A percentile compares a stretch with the other conserved stretches of the same genome.
phyloP scores from a whole-genome alignment of 2,113 vertebrate genomes.

The Bufo gargarizans region DNA sequence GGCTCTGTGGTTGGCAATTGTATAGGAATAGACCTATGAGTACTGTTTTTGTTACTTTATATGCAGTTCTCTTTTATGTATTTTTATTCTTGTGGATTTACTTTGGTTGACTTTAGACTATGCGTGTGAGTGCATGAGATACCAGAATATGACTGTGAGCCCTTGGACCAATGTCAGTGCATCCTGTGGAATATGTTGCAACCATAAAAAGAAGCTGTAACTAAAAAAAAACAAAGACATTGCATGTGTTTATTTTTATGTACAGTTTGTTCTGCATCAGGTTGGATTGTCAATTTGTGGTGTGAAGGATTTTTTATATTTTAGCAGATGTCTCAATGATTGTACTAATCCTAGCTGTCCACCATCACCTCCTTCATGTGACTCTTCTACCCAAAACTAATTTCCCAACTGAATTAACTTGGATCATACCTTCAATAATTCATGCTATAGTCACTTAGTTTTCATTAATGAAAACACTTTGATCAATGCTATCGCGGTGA shows the following conservation, averaged over 20 bases:
- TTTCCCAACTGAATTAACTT: neutral
- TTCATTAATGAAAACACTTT: conserved; percentile 7
- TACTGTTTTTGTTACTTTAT: no score
- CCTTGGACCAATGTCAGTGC: no score
- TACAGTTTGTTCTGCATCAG: neutral
- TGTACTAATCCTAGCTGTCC: neutral
- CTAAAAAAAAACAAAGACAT: no score
- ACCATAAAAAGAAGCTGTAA: no score
- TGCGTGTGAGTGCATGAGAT: no score
- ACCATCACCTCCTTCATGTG: neutral
- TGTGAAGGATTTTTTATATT: neutral
- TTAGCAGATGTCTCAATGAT: neutral
- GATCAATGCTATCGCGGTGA: neutral
- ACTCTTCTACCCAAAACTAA: neutral
- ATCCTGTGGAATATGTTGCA: no score
- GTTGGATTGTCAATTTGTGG: neutral
- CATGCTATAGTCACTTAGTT: neutral
- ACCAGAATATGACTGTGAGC: no score
- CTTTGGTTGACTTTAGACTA: no score
- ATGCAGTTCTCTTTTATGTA: no score
- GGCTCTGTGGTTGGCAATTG: no score
- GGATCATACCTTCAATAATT: neutral
- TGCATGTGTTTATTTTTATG: neutral
- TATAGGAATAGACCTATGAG: no score
- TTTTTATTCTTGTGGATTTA: no score